These are phyloP conservation scores for Anastatus disparis DNA, from an alignment of 1,140 invertebrate species.

Conservation along the genomic window DNA sequence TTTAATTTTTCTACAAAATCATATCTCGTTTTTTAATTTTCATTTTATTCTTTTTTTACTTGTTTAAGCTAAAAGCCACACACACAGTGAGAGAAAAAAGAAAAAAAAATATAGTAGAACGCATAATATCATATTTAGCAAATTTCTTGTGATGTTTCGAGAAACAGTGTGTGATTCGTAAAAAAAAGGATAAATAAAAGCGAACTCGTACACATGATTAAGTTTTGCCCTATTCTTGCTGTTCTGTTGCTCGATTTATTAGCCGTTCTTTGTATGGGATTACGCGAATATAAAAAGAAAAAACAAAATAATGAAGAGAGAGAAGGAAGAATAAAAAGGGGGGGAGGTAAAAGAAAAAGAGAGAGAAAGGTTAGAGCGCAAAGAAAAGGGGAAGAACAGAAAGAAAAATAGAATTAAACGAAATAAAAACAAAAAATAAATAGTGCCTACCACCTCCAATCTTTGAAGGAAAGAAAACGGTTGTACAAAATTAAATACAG, in stretches of 20 bases:
- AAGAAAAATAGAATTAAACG: conserved; percentile 50
- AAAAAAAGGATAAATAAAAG: not conserved
- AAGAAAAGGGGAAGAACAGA: conserved; percentile 47
- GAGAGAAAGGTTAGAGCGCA: too few relatives aligned
- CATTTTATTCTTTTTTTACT: conserved; percentile 22
- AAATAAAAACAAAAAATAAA: conserved; percentile 55
- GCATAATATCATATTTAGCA: conserved; percentile 14
- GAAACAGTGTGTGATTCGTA: not conserved
- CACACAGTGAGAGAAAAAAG: not conserved
- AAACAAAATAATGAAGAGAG: conserved; percentile 37
- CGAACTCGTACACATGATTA: conserved; percentile 12
- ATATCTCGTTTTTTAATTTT: conserved; percentile 33
- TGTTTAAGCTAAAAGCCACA: too few relatives aligned
- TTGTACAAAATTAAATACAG: conserved; percentile 66
- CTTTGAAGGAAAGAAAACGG: conserved; percentile 50
- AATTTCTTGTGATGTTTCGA: not conserved
- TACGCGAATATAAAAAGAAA: conserved; percentile 45
- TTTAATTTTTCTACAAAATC: conserved; percentile 40
- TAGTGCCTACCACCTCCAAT: conserved; percentile 61
- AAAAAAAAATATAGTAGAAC: not conserved
- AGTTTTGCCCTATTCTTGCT: conserved; percentile 32
- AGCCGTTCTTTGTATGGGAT: conserved; percentile 34
- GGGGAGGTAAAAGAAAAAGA: conserved; percentile 44
- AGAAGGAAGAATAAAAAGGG: conserved; percentile 44
- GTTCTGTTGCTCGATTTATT: conserved; percentile 21